phyloP scores from a whole-genome alignment of 1,140 invertebrate species.

The Trichoplusia ni region DNA sequence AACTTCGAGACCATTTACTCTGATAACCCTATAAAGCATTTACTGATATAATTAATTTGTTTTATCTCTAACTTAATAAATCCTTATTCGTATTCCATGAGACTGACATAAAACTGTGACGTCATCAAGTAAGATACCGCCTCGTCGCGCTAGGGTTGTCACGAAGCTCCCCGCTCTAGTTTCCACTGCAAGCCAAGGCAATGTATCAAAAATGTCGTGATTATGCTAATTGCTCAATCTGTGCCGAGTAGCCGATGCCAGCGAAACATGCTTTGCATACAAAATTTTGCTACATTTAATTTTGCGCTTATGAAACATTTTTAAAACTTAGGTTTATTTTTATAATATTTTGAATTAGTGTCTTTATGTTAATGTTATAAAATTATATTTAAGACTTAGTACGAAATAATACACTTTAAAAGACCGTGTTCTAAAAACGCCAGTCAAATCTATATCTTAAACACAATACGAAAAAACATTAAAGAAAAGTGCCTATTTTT shows the following conservation, averaged over 20 bases:
- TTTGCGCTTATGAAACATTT: neutral
- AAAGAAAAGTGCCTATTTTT: constrained; percentile 15
- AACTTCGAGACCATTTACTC: neutral
- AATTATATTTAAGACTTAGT: no score
- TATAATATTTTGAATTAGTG: neutral
- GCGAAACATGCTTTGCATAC: constrained; percentile 14
- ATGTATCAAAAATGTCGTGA: constrained; percentile 27
- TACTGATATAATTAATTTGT: constrained; percentile 13
- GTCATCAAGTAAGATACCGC: constrained; percentile 6
- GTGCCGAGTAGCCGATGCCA: constrained; percentile 17
- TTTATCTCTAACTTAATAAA: constrained; percentile 9
- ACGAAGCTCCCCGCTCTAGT: constrained; percentile 10
- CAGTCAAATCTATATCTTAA: neutral
- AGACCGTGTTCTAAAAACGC: neutral
- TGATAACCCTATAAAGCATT: constrained; percentile 7
- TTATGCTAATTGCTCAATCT: constrained; percentile 33
- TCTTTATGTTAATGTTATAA: no score
- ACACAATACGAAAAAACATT: neutral
- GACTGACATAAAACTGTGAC: neutral
- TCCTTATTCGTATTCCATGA: constrained; percentile 20
- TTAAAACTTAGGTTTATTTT: neutral
- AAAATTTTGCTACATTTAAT: neutral
- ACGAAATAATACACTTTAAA: no score
- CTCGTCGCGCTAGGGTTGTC: constrained; percentile 15
- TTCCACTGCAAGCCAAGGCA: constrained; percentile 1